Evolutionary conservation across 2,888 invertebrate species (phyloP).

Genomic region (Zelleria hepariella): DNA sequence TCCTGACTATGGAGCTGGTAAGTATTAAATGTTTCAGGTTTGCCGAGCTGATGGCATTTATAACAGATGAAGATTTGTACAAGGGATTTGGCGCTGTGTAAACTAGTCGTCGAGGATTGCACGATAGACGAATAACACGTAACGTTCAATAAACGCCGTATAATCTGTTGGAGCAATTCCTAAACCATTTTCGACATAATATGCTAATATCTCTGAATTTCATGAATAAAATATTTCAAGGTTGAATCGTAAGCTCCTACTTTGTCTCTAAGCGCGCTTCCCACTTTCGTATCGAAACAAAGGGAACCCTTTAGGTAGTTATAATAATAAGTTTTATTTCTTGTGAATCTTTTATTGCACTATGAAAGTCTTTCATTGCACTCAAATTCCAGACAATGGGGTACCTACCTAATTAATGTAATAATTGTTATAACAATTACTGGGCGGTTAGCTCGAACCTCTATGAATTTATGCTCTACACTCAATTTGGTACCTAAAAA

Average conservation of each 20-base stretch:
- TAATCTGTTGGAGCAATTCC: constrained; percentile 4
- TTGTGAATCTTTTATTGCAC: background rate
- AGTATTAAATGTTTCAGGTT: background rate
- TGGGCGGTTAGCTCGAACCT: too few species aligned
- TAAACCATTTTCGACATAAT: constrained; percentile 3
- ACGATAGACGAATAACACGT: background rate
- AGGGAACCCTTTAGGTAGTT: background rate
- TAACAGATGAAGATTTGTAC: too few species aligned
- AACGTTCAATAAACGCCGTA: constrained; percentile 2
- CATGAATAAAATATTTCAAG: constrained; percentile 5
- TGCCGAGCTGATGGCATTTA: background rate
- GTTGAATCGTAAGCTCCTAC: constrained; percentile 2
- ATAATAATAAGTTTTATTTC: background rate
- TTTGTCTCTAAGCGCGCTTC: background rate
- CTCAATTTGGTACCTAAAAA: too few species aligned
- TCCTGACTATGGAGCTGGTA: background rate
- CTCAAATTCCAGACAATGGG: too few species aligned
- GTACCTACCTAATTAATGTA: too few species aligned
- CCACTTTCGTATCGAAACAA: background rate
- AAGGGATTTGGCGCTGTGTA: background rate
- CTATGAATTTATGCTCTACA: too few species aligned
- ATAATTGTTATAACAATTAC: too few species aligned
- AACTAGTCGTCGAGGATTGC: background rate
- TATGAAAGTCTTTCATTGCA: background rate
- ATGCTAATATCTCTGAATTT: constrained; percentile 5